Conservation (phyloP, 53 echinoderm and acorn worm species). For the Zoroaster sp. region DNA sequence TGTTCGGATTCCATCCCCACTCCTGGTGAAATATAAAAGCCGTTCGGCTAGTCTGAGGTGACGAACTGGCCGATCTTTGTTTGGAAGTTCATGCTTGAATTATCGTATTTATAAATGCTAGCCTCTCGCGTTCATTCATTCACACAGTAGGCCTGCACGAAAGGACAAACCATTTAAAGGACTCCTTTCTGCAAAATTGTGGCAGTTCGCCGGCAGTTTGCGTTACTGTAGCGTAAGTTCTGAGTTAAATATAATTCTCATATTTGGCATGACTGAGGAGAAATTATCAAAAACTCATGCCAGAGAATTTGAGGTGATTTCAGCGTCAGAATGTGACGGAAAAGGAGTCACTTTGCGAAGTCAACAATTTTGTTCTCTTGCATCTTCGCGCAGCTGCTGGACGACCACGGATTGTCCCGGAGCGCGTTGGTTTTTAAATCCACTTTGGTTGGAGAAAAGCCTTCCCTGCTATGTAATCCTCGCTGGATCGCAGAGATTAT, state of each 20-base stretch:
- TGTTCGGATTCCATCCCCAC: not conserved
- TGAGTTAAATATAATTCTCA: not conserved
- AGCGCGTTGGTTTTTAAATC: constrained; percentile 46
- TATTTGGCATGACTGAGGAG: not conserved
- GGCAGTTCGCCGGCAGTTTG: not conserved
- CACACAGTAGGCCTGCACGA: constrained; percentile 25
- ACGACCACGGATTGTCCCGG: constrained; percentile 3
- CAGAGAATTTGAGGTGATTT: not conserved
- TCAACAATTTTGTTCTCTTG: not conserved
- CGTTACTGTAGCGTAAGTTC: not conserved
- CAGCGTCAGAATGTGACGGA: not conserved
- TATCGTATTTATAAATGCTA: constrained; percentile 51
- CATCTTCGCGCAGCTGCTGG: not conserved
- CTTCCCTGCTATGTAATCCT: not conserved
- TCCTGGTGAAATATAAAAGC: constrained; percentile 27
- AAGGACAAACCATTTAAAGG: constrained; percentile 27
- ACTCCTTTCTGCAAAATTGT: not conserved
- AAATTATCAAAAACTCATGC: not conserved
- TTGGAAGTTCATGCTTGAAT: constrained; percentile 60
- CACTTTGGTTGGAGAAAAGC: not conserved
- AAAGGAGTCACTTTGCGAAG: not conserved
- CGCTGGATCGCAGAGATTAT: not conserved
- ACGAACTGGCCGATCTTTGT: constrained; percentile 38
- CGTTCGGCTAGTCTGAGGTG: constrained; percentile 4
- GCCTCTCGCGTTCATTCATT: constrained; percentile 42